phyloP scores from a whole-genome alignment of 1,140 invertebrate genomes.

The Tetranychus urticae region DNA sequence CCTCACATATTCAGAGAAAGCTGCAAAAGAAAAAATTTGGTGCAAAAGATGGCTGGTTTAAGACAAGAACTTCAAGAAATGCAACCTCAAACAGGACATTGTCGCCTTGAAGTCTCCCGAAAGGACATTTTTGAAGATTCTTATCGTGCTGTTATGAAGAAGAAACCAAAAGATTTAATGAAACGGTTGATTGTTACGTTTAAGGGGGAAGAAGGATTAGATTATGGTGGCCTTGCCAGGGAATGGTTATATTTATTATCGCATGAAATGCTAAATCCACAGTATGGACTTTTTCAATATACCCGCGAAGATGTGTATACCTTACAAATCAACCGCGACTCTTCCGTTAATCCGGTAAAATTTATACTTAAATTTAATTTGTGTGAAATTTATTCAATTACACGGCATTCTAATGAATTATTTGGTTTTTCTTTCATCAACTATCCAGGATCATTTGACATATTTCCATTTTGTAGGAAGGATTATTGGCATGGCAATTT shows the following conservation, averaged over 20 bases:
- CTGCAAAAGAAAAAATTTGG: neutral
- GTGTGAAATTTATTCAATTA: neutral
- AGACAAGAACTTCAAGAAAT: conserved; percentile 61
- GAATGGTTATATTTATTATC: conserved; percentile 90
- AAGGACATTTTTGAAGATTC: conserved; percentile 58
- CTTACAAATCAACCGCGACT: conserved; percentile 82
- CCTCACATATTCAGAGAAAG: neutral
- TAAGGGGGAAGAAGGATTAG: conserved; percentile 76
- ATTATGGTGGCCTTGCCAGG: conserved; percentile 36
- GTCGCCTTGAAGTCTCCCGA: conserved; percentile 64
- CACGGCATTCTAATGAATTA: too few species aligned
- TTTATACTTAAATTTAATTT: neutral
- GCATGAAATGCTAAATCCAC: conserved; percentile 86
- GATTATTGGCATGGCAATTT: conserved; percentile 80
- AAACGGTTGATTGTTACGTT: conserved; percentile 93
- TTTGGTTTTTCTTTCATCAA: conserved; percentile 9
- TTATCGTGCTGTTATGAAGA: conserved; percentile 78
- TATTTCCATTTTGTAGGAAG: conserved; percentile 95
- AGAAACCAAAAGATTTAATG: conserved; percentile 82
- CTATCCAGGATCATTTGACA: conserved; percentile 76
- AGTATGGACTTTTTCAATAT: conserved; percentile 90
- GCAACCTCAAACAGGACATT: conserved; percentile 84
- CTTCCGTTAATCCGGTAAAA: conserved; percentile 42
- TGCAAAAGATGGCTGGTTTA: conserved; percentile 39
- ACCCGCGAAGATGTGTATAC: conserved; percentile 87